Evolutionary conservation across 2,113 vertebrate genomes (phyloP).

Genomic region (Nerophis ophidion): DNA sequence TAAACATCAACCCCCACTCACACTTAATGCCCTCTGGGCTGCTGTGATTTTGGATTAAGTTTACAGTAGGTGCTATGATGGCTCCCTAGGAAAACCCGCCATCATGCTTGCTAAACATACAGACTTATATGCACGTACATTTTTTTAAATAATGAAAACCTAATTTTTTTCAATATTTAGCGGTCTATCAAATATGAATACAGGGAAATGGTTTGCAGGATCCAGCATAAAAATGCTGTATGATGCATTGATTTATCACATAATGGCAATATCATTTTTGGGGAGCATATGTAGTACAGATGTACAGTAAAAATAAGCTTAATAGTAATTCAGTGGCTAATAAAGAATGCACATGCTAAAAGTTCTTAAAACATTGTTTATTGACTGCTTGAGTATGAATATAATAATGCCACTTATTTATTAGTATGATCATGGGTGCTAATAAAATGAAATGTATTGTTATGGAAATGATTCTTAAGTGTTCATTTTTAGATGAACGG

Average conservation of each 20-base stretch:
- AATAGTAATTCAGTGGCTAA: not conserved
- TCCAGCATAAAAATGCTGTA: not conserved
- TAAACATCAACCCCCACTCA: conserved; percentile 60
- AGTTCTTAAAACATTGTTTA: not conserved
- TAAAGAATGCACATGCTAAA: not conserved
- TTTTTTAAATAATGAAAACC: not conserved
- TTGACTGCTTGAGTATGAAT: not conserved
- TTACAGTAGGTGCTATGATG: conserved; percentile 58
- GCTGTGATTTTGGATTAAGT: conserved; percentile 70
- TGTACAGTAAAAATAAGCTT: not conserved
- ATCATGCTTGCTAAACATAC: conserved; percentile 24
- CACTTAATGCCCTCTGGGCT: conserved; percentile 60
- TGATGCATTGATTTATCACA: not conserved
- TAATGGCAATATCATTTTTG: not conserved
- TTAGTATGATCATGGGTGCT: not conserved
- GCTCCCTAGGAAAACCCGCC: conserved; percentile 34
- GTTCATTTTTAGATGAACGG: not conserved
- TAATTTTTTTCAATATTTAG: conserved; percentile 20
- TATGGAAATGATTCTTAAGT: not conserved
- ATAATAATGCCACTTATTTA: not conserved
- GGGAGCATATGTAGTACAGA: not conserved
- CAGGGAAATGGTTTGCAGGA: no score
- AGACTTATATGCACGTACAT: conserved; percentile 2
- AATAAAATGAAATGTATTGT: not conserved
- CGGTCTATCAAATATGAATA: conserved; percentile 26